These are phyloP conservation scores for Rhogogaster chlorosoma DNA, from an alignment of 2,888 invertebrate genomes.

Conservation along the genomic window DNA sequence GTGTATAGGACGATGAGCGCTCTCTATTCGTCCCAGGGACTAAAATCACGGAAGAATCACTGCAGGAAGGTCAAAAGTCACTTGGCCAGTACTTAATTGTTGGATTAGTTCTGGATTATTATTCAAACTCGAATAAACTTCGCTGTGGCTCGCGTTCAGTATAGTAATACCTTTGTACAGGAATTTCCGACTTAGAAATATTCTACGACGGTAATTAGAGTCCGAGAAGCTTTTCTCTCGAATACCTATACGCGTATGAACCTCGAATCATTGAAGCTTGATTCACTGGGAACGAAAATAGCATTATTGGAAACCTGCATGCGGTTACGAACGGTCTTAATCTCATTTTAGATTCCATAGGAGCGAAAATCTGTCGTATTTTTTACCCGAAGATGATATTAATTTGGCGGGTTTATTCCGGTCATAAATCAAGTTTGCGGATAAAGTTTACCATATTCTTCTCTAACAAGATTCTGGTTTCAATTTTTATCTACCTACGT, in stretches of 20 bases:
- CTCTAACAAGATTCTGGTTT: not conserved
- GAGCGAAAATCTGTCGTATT: not conserved
- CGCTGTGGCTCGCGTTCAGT: not conserved
- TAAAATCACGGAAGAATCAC: slow-evolving; percentile 4
- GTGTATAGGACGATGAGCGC: not conserved
- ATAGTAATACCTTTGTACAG: not conserved
- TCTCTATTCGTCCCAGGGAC: not conserved
- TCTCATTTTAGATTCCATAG: not conserved
- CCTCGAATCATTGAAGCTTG: not conserved
- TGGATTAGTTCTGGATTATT: slow-evolving; percentile 19
- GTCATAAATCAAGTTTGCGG: not conserved
- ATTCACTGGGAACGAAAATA: not conserved
- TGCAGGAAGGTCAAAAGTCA: not conserved
- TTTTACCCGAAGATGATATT: not conserved
- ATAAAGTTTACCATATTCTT: not conserved
- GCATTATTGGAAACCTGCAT: not conserved
- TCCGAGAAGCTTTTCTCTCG: not conserved
- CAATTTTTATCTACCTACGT: not conserved
- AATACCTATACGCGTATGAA: not conserved
- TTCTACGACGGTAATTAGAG: not conserved
- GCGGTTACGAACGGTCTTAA: not conserved
- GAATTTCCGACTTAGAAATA: not conserved
- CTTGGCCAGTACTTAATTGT: slow-evolving; percentile 25
- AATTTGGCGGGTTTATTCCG: not conserved
- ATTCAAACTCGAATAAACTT: not conserved